Conservation (phyloP, 1,140 invertebrate species). For the Anastatus disparis region DNA sequence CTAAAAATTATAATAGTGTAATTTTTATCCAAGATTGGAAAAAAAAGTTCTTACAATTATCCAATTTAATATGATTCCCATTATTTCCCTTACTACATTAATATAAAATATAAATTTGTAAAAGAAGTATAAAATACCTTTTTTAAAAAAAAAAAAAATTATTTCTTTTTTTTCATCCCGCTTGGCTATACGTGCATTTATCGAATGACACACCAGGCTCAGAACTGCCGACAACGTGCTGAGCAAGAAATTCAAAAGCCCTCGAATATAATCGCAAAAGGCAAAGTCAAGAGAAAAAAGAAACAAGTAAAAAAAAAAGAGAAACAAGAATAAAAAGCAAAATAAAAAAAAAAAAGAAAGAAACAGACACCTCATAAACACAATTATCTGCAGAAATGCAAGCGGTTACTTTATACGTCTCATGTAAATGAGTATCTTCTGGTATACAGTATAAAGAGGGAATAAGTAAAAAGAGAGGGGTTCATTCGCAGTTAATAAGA, state of each 20-base stretch:
- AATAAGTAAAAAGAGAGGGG: too few species aligned
- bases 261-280: slow-evolving; percentile 25
- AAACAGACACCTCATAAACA: slow-evolving; percentile 38
- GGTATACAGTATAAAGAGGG: too few species aligned
- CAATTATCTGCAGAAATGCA: slow-evolving; percentile 39
- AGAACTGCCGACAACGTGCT: neutral
- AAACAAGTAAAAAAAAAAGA: slow-evolving; percentile 7
- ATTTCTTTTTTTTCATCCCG: too few species aligned
- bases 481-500: slow-evolving; percentile 41
- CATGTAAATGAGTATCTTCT: slow-evolving; percentile 38
- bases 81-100: too few species aligned
- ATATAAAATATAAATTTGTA: too few species aligned
- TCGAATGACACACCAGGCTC: slow-evolving; percentile 9
- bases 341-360: neutral
- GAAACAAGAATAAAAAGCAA: neutral
- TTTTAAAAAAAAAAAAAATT: too few species aligned
- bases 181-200: slow-evolving; percentile 4
- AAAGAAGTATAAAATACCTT: too few species aligned
- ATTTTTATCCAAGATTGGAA: too few species aligned
- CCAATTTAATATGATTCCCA: too few species aligned
- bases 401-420: slow-evolving; percentile 32
- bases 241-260: slow-evolving; percentile 20
- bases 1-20: too few species aligned
- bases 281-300: too few species aligned
- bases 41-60: too few species aligned